These are phyloP conservation scores for Temnopleurus reevesii DNA, from an alignment of 53 echinoderm and acorn worm genomes.

Conservation along the genomic window DNA sequence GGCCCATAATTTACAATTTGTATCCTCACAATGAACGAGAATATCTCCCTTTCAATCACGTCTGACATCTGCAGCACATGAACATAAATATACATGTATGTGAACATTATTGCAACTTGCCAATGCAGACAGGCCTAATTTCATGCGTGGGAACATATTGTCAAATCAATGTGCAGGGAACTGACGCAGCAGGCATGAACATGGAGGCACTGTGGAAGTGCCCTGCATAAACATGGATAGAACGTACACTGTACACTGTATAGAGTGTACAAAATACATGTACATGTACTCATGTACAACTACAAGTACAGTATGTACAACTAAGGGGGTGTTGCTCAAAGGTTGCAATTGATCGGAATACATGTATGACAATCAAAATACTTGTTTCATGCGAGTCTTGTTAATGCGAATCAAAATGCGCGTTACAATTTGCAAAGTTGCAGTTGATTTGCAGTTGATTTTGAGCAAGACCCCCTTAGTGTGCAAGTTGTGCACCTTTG, in stretches of 20 bases:
- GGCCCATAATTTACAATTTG: neutral
- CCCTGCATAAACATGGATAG: neutral
- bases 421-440: too few relatives aligned
- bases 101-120: neutral
- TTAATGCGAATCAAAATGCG: too few relatives aligned
- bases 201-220: neutral
- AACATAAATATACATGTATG: neutral
- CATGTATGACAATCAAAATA: neutral
- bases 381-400: too few relatives aligned
- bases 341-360: neutral
- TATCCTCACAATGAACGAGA: neutral
- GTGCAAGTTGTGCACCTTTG: too few relatives aligned
- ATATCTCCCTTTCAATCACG: neutral
- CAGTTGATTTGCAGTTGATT: too few relatives aligned
- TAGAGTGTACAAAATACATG: neutral
- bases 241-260: neutral
- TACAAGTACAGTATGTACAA: neutral
- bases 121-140: conserved; percentile 5
- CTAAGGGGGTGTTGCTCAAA: too few relatives aligned
- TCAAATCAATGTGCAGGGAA: conserved; percentile 11
- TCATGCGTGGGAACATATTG: conserved; percentile 36
- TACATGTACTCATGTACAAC: neutral
- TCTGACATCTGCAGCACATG: too few relatives aligned
- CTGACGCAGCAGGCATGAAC: conserved; percentile 18
- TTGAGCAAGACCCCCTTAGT: too few relatives aligned